Evolutionary conservation across 2,888 invertebrate species (phyloP).

Genomic region (Tachina grossa): DNA sequence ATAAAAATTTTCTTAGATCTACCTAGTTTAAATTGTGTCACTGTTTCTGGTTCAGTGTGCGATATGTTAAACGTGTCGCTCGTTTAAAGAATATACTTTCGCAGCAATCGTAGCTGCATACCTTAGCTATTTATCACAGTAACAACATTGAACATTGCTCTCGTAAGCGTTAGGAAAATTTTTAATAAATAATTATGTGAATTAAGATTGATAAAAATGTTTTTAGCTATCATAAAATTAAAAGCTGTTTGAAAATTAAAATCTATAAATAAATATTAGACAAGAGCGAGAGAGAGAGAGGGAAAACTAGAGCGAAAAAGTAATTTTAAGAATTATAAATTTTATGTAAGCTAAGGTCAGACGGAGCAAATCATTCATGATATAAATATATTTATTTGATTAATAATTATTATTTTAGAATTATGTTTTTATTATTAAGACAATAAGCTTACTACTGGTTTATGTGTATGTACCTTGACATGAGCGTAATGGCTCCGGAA

Average conservation of each 20-base stretch:
- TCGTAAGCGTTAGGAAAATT: not conserved
- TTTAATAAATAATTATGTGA: not conserved
- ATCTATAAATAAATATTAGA: constrained; percentile 1
- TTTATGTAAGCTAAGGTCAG: not conserved
- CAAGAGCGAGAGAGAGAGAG: not conserved
- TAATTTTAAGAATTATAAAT: not conserved
- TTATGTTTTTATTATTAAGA: too few species aligned
- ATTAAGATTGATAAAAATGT: not conserved
- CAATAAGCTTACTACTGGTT: too few species aligned
- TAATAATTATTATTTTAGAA: not conserved
- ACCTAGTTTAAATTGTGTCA: too few species aligned
- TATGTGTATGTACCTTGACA: too few species aligned
- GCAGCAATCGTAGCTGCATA: too few species aligned
- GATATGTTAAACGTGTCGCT: too few species aligned
- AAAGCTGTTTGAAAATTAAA: not conserved
- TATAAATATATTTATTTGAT: not conserved
- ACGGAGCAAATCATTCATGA: not conserved
- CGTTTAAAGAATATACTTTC: too few species aligned
- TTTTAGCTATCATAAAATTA: not conserved
- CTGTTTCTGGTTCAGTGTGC: too few species aligned
- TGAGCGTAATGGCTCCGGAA: too few species aligned
- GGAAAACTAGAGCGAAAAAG: too few species aligned
- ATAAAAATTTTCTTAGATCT: too few species aligned
- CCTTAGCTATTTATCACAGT: not conserved
- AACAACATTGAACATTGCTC: not conserved